These are phyloP conservation scores for Pogonus chalceus DNA, from an alignment of 1,140 invertebrate species.

Conservation along the genomic window DNA sequence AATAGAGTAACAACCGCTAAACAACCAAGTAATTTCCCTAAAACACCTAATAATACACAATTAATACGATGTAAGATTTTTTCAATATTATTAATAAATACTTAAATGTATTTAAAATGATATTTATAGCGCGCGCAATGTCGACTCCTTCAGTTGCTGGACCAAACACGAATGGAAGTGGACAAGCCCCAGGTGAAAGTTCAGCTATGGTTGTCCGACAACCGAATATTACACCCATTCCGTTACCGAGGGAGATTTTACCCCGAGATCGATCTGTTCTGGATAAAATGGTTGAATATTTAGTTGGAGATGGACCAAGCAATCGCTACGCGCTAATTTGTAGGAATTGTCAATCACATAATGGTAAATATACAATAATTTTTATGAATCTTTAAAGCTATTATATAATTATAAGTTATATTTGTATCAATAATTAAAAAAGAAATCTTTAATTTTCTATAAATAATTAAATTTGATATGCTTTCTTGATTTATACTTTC, in stretches of 20 bases:
- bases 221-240: slow-evolving; percentile 32
- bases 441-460: too few relatives aligned
- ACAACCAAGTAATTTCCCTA: not conserved
- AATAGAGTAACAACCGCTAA: too few relatives aligned
- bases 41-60: not conserved
- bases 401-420: too few relatives aligned
- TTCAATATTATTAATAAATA: not conserved
- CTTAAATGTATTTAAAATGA: slow-evolving; percentile 1
- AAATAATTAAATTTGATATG: too few relatives aligned
- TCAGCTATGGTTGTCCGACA: slow-evolving; percentile 33
- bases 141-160: too few relatives aligned
- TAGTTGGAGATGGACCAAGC: slow-evolving; percentile 90
- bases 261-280: slow-evolving; percentile 46
- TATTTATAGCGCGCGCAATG: not conserved
- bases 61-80: not conserved
- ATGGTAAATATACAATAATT: slow-evolving; percentile 49
- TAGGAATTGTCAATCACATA: slow-evolving; percentile 78
- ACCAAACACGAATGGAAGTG: slow-evolving; percentile 14
- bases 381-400: too few relatives aligned
- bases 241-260: slow-evolving; percentile 41
- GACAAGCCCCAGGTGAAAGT: not conserved
- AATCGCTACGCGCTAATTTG: slow-evolving; percentile 95
- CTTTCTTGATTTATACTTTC: too few relatives aligned
- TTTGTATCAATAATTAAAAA: too few relatives aligned
- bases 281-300: slow-evolving; percentile 85